Evolutionary conservation across 2,888 invertebrate species (phyloP), one percentile per base, ranked within the genome.

Genomic region (Drosophila peninsularis): DNA sequence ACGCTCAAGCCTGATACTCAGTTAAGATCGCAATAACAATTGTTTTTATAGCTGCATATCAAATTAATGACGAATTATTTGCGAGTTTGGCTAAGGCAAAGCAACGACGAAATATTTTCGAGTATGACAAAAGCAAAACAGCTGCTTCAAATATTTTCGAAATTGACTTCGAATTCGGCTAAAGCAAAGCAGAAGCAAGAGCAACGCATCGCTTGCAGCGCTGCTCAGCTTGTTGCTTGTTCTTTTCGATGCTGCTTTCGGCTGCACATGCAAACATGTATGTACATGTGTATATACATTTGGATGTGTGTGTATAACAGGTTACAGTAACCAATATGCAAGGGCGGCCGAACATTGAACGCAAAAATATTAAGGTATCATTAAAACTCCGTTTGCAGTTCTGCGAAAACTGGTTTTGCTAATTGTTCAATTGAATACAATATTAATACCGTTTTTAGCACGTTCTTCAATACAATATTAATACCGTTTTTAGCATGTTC

Each of bases 321-420:
- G 82, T 87, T 87, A 66, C 73, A 49, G 50, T 64, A 64, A 70
- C 71, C 64, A 64, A 84, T 66, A 45, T 27, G 62, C 68, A 71
- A 86, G 80, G 73, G 67, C 65, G 45, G 64, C 62, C 24, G 21
- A 47, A 7, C 53, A 39, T 49, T 50, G 63, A 30, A 63, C 73
- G 63, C 39, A 19, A 24, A 61, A 41, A 61, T 21, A 34, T 50
- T 53, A 55, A 32, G 55, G 41, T 53, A 56, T 65, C 49, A 17
- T 44, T 62, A n/a, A 17, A 45, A 17, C 19, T 36, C 19, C 17
- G 27, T 19, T 17, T 55, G 24, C 19, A 58, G n/a, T 50, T 27
- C 3, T 13, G 24, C n/a, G 17, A 32, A 75, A 76, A 78, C 75
- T 13, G 75, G 78, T 76, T 74, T 65, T 65, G 36, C 13, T 45